Percentiles rank a stretch among this genome's conserved stretches.
These are phyloP conservation scores for Chrysina gloriosa DNA, from an alignment of 2,888 invertebrate genomes.

Conservation along the genomic window DNA sequence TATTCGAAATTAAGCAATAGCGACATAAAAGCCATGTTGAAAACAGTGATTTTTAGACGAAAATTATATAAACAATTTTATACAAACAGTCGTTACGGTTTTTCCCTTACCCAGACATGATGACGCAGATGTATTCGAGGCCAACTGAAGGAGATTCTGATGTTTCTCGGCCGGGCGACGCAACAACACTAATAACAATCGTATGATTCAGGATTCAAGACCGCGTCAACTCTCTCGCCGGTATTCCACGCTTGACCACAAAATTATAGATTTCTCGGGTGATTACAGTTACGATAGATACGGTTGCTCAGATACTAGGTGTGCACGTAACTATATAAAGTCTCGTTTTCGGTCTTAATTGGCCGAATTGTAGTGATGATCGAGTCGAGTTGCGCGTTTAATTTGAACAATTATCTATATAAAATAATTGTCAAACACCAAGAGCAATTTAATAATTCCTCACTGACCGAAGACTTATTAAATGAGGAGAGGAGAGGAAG, in stretches of 20 bases:
- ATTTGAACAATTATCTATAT: no score
- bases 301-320: neutral
- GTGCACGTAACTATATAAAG: no score
- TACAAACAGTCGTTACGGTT: neutral
- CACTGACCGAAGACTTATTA: no score
- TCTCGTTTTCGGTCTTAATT: no score
- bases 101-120: slow-evolving; percentile 26
- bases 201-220: slow-evolving; percentile 21
- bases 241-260: slow-evolving; percentile 10
- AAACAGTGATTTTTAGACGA: neutral
- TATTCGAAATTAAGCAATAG: no score
- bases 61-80: neutral
- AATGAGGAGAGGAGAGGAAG: no score
- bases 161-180: slow-evolving; percentile 11
- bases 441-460: no score
- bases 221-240: slow-evolving; percentile 4
- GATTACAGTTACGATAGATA: slow-evolving; percentile 1
- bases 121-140: slow-evolving; percentile 18
- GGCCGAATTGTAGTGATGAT: no score
- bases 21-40: no score
- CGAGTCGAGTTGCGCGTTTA: no score
- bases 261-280: slow-evolving; percentile 21
- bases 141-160: neutral
- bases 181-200: slow-evolving; percentile 16
- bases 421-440: no score